A percentile compares a stretch with the other conserved stretches of the same genome.
These are phyloP conservation scores for Bombyx huttoni DNA, from an alignment of 2,888 invertebrate genomes.

Conservation along the genomic window DNA sequence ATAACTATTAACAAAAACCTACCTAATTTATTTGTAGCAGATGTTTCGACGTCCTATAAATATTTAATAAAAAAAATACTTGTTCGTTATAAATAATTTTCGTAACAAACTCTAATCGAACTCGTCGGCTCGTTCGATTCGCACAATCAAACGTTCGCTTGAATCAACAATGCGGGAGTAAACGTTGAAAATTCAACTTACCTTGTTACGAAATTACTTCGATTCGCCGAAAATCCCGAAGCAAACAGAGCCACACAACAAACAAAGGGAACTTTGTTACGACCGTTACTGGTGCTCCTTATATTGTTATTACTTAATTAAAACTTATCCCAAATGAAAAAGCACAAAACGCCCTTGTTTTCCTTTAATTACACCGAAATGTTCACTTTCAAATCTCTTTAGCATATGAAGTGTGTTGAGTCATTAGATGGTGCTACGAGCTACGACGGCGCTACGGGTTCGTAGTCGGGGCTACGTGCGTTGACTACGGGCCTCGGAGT, in stretches of 20 bases:
- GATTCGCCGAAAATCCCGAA: not conserved
- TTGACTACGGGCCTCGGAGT: constrained; percentile 24
- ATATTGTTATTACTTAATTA: too few relatives aligned
- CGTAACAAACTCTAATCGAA: too few relatives aligned
- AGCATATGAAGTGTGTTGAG: constrained; percentile 16
- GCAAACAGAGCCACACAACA: not conserved
- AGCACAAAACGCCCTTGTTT: not conserved
- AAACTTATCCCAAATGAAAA: not conserved
- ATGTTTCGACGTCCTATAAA: too few relatives aligned
- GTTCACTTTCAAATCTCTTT: not conserved
- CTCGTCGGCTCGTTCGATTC: too few relatives aligned
- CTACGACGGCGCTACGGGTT: constrained; percentile 25
- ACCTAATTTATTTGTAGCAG: too few relatives aligned
- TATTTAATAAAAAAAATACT: too few relatives aligned
- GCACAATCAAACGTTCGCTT: not conserved
- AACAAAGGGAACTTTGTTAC: not conserved
- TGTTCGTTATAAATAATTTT: too few relatives aligned
- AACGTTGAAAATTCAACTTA: not conserved
- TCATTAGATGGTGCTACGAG: constrained; percentile 43
- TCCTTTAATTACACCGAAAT: not conserved
- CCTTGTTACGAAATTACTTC: not conserved
- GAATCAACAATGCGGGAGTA: not conserved
- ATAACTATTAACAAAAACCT: too few relatives aligned
- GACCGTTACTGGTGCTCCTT: not conserved
- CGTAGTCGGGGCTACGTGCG: constrained; percentile 27